These are phyloP conservation scores for Numenius phaeopus DNA, from an alignment of 2,797 vertebrate genomes.

Conservation along the genomic window DNA sequence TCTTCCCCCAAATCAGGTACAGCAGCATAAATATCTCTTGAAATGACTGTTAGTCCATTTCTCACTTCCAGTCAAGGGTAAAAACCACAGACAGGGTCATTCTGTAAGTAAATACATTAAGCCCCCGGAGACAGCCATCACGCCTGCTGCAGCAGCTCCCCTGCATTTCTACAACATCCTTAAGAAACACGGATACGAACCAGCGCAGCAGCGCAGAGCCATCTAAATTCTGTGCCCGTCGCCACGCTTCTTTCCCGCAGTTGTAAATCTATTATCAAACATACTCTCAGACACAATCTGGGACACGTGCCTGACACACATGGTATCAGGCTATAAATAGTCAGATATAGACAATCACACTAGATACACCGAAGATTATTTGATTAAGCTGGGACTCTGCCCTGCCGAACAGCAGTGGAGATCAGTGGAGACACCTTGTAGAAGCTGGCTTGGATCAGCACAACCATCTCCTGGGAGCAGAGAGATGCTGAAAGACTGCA, in stretches of 20 bases:
- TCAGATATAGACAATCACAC: background rate
- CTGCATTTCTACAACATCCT: background rate
- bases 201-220: background rate
- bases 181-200: background rate
- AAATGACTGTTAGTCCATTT: background rate
- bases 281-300: background rate
- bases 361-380: background rate
- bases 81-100: background rate
- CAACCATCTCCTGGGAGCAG: background rate
- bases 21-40: background rate
- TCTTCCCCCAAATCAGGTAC: background rate
- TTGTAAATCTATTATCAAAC: slow-evolving; percentile 48
- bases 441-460: background rate
- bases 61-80: background rate
- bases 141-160: background rate
- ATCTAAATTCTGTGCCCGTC: background rate
- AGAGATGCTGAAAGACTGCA: background rate
- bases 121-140: background rate
- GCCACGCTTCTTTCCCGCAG: background rate
- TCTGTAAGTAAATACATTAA: background rate
- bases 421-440: background rate
- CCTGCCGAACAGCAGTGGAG: background rate
- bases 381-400: slow-evolving; percentile 12
- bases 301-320: slow-evolving; percentile 7
- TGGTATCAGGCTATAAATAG: slow-evolving; percentile 28